phyloP scores from a whole-genome alignment of 2,113 vertebrate species.

The Protobothrops mucrosquamatus region DNA sequence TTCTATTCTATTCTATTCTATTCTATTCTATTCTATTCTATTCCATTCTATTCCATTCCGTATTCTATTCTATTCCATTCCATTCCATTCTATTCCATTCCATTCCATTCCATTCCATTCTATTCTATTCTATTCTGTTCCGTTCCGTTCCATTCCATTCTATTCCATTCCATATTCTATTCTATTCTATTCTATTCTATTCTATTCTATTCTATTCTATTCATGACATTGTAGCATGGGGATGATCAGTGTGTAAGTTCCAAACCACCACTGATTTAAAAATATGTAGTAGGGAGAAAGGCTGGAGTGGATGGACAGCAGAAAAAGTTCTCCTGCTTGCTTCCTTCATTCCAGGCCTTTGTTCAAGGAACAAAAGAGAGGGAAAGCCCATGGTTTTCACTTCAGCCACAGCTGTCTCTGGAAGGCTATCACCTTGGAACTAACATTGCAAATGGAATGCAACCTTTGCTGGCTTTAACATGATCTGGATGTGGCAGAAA shows the following conservation, averaged over 20 bases:
- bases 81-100: too few relatives aligned
- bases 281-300: background rate
- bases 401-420: background rate
- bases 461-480: conserved; percentile 4
- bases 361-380: background rate
- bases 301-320: background rate
- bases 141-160: too few relatives aligned
- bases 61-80: too few relatives aligned
- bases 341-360: background rate
- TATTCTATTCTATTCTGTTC: too few relatives aligned
- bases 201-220: too few relatives aligned
- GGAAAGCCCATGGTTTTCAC: background rate
- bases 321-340: background rate
- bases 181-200: too few relatives aligned
- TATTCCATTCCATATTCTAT: too few relatives aligned
- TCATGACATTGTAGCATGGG: background rate
- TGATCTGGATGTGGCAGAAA: background rate
- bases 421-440: background rate
- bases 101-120: too few relatives aligned
- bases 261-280: background rate
- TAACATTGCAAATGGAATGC: background rate
- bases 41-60: too few relatives aligned
- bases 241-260: background rate
- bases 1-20: too few relatives aligned
- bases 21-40: too few relatives aligned